Base-by-base conservation (phyloP, 2,113 vertebrate genomes). In the Corvus hawaiiensis region DNA sequence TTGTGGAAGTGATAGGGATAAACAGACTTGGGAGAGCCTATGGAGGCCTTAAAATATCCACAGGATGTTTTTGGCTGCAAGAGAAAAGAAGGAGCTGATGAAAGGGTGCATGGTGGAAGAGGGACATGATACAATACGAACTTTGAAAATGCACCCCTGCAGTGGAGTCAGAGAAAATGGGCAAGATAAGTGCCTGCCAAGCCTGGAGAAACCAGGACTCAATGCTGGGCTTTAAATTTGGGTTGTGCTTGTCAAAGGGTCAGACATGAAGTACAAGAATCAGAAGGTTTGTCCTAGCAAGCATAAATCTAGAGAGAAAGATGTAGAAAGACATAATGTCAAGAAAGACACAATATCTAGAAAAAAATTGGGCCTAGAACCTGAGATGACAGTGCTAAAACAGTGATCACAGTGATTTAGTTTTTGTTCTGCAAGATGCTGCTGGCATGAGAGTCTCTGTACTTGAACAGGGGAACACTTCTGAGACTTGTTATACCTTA, bases 201-300 rank as follows among this genome's bases (percentile, higher is more conserved):
- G 27, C 32, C 56, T 18, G 16, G 48, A 64, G 41, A 63, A 89
- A 71, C 23, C 20, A 55, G 74, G 46, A 32, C 19, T 43, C 30
- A 13, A 0, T 23, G 43, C 39, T 78, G 35, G 24, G 2, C 35
- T 74, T 78, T 1, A 2, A 10, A 48, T 35, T 52, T 52, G 33
- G 54, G 8, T 16, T 85, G 71, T 49, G 66, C 33, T 72, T 19
- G 13, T 51, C 1, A 3, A 86, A 93, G 84, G 26, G 58, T 58
- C 10, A 22, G 30, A 39, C 23, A 16, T 2, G 3, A 46, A 64
- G 11, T 30, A 26, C 16, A 61, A 72, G 62, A 52, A 56, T 37
- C n/a, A 61, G 24, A 67, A 62, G 39, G 24, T 41, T 87, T 73
- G 27, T 56, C 30, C 30, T 12, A 51, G 33, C 54, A 68, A 72